A percentile compares a stretch with the other conserved stretches of the same genome.
Evolutionary conservation across 2,888 invertebrate species (phyloP).

Genomic region (Ypsolopha sequella): DNA sequence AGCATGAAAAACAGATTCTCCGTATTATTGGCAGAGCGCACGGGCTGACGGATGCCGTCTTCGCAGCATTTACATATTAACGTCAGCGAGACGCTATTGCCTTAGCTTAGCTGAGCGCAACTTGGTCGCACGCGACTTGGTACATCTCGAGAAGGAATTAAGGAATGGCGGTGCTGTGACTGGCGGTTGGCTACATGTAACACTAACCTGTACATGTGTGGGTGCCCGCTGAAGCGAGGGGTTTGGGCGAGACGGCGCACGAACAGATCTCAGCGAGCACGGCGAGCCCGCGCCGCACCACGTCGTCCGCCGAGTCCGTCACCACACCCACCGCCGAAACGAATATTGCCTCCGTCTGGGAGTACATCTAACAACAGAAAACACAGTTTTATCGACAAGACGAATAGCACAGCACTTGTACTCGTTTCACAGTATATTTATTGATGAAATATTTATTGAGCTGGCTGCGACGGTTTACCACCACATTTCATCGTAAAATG

Average conservation of each 20-base stretch:
- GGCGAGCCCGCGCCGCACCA: constrained; percentile 92
- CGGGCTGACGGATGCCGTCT: constrained; percentile 86
- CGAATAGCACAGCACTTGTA: too few relatives aligned
- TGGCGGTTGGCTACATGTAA: too few relatives aligned
- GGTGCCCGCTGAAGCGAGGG: not conserved
- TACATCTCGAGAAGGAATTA: constrained; percentile 91
- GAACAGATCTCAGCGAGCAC: constrained; percentile 87
- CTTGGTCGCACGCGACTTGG: constrained; percentile 65
- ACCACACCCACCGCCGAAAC: constrained; percentile 85
- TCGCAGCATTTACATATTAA: constrained; percentile 91
- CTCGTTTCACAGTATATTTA: too few relatives aligned
- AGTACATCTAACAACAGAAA: too few relatives aligned
- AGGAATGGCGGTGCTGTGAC: too few relatives aligned
- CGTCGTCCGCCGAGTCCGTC: constrained; percentile 94
- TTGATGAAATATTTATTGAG: too few relatives aligned
- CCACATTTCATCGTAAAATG: too few relatives aligned
- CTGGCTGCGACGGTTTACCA: too few relatives aligned
- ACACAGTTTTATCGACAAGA: too few relatives aligned
- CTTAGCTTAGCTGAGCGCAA: constrained; percentile 74
- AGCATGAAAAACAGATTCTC: constrained; percentile 91
- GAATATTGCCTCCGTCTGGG: constrained; percentile 79
- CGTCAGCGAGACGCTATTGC: constrained; percentile 81
- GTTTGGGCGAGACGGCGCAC: constrained; percentile 20
- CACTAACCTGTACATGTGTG: not conserved
- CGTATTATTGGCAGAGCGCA: constrained; percentile 85